phyloP scores from a whole-genome alignment of 1,140 invertebrate genomes.

The Ceratoteleas bidentatus region DNA sequence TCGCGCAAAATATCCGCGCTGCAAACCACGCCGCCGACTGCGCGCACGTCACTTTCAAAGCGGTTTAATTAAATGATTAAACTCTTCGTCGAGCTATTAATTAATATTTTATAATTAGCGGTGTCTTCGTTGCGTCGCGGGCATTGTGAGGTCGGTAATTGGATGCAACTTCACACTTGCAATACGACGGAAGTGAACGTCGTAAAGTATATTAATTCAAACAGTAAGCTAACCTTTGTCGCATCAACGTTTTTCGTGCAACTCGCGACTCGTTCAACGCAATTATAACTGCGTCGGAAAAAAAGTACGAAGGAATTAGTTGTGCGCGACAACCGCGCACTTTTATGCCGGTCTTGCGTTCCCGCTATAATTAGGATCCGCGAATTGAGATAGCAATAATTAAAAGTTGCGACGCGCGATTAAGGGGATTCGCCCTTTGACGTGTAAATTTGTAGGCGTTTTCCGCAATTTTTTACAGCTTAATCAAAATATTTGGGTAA shows the following conservation, averaged over 20 bases:
- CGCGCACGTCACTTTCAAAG: constrained; percentile 45
- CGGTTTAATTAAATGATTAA: constrained; percentile 72
- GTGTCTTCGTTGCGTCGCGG: constrained; percentile 30
- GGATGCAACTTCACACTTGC: constrained; percentile 58
- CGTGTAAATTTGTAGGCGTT: too few relatives aligned
- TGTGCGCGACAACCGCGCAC: background rate
- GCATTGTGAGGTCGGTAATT: constrained; percentile 64
- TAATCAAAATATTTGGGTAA: too few relatives aligned
- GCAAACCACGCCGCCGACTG: constrained; percentile 29
- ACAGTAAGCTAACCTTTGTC: constrained; percentile 36
- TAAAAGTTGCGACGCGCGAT: too few relatives aligned
- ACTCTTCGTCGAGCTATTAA: constrained; percentile 70
- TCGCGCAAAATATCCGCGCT: constrained; percentile 29
- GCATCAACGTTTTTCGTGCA: constrained; percentile 6
- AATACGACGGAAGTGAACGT: constrained; percentile 22
- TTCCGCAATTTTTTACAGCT: too few relatives aligned
- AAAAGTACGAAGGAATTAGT: too few relatives aligned
- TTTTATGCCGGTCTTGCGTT: too few relatives aligned
- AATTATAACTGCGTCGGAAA: too few relatives aligned
- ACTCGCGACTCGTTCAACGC: constrained; percentile 11
- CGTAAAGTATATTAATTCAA: constrained; percentile 38
- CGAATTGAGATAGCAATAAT: too few relatives aligned
- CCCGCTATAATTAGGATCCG: too few relatives aligned
- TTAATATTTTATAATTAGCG: constrained; percentile 73
- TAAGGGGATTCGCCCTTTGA: too few relatives aligned